Conservation (phyloP, 92 coral and sea anemone species). For the Umimayanthus kanabou region DNA sequence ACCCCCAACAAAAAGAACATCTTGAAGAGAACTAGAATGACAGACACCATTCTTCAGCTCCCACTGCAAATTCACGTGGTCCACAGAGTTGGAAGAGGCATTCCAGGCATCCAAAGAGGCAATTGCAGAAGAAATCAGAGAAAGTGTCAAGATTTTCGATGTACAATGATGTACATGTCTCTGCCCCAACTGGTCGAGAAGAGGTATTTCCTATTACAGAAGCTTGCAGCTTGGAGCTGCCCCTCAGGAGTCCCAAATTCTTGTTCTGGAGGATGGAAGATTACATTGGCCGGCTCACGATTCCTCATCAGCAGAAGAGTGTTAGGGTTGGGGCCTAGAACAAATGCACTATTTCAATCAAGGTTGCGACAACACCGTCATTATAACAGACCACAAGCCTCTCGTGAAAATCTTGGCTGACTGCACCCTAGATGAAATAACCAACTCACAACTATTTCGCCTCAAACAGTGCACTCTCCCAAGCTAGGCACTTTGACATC, state of each 20-base stretch:
- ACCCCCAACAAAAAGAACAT: too few relatives aligned
- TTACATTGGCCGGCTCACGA: conserved; percentile 5
- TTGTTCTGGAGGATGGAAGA: conserved; percentile 10
- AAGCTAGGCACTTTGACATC: conserved; percentile 38
- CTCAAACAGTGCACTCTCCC: conserved; percentile 5
- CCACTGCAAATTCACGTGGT: conserved; percentile 1
- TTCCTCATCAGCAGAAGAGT: conserved; percentile 23
- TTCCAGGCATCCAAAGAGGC: too few relatives aligned
- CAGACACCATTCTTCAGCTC: not conserved
- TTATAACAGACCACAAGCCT: not conserved
- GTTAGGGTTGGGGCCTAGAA: conserved; percentile 28
- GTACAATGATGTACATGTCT: not conserved
- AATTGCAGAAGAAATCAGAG: too few relatives aligned
- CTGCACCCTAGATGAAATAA: too few relatives aligned
- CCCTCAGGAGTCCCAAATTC: not conserved
- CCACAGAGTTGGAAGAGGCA: not conserved
- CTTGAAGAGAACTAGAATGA: too few relatives aligned
- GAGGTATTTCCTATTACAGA: not conserved
- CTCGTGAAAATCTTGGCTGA: conserved; percentile 34
- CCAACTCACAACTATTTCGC: too few relatives aligned
- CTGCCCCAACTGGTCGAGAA: not conserved
- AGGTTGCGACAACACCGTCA: conserved; percentile 30
- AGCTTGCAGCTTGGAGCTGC: not conserved
- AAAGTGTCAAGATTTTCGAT: too few relatives aligned
- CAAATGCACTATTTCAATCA: conserved; percentile 27